Evolutionary conservation across 92 coral and sea anemone genomes (phyloP), one percentile per base, ranked within the genome.

Genomic region (Parazoanthus swiftii): DNA sequence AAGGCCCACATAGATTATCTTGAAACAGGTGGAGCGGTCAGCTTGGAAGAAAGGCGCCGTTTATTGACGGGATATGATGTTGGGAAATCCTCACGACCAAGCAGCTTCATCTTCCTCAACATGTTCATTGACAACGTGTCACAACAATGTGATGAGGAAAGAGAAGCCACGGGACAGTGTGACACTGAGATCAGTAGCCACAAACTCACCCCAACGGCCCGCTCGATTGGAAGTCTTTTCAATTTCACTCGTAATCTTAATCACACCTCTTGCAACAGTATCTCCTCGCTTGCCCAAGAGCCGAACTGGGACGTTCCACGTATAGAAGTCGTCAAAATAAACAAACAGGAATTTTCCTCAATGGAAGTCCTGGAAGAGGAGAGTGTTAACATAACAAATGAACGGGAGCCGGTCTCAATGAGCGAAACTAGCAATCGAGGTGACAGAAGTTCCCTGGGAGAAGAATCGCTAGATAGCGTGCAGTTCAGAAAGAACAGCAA

Each of bases 71-170:
- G 74, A 44, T 74, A 70, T n/a, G 74, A 70, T 33, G 33, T 7
- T 29, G 26, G 65, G 6, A 84, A 46, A 70, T 26, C 39, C 6
- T 84, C 87, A 8, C 77, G 87, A 46, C 87, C 87, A 18, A 84
- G 65, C 54, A 84, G 87, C 7, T 84, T 84, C 59, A 84, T 84
- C 59, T 84, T 84, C 76, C 79, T 84, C 11, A 71, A 84, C 46
- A 70, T 84, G 87, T 70, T 70, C 36, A 70, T 70, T 71, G 87
- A 84, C 42, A 68, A 46, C 10, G 39, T 29, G 33, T 66, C n/a
- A 14, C 78, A 84, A 71, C 77, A 84, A 25, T 70, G 76, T 15
- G 58, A 66, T 20, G 59, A n/a, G 56, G 87, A 70, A 7, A 71
- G 5, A 15, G 78, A 70, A 23, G 21, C 33, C 0, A 29, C 8